Evolutionary conservation across 1,140 invertebrate species (phyloP).

Genomic region (Spodoptera frugiperda): DNA sequence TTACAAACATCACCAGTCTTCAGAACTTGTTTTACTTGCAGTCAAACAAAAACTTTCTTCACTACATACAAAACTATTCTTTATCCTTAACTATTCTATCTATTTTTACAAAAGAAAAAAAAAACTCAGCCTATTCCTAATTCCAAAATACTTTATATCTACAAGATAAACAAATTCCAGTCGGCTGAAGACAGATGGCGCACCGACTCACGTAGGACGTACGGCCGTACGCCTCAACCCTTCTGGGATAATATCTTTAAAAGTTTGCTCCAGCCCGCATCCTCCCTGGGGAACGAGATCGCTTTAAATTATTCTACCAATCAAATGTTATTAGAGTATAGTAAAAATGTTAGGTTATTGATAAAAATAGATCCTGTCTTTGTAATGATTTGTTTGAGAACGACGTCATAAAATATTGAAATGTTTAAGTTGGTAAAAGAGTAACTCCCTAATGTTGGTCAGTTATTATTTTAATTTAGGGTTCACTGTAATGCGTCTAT

Average conservation of each 20-base stretch:
- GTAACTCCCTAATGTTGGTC: too few relatives aligned
- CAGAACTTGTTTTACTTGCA: too few relatives aligned
- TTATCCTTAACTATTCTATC: neutral
- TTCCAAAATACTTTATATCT: conserved; percentile 46
- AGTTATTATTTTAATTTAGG: too few relatives aligned
- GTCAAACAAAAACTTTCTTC: too few relatives aligned
- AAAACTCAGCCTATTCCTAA: conserved; percentile 17
- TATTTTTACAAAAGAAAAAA: neutral
- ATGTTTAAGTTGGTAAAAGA: too few relatives aligned
- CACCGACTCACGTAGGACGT: conserved; percentile 78
- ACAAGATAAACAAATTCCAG: conserved; percentile 75
- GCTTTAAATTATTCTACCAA: conserved; percentile 78
- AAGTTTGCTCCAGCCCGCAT: conserved; percentile 72
- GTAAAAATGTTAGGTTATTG: conserved; percentile 40
- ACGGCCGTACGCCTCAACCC: conserved; percentile 72
- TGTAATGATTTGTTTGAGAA: too few relatives aligned
- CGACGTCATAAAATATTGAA: too few relatives aligned
- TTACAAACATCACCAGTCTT: too few relatives aligned
- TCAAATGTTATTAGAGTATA: conserved; percentile 75
- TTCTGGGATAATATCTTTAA: conserved; percentile 85
- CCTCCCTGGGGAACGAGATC: conserved; percentile 65
- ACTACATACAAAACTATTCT: neutral
- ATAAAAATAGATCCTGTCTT: neutral
- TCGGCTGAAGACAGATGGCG: conserved; percentile 80
- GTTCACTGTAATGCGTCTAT: too few relatives aligned